Percentiles rank a stretch among this genome's conserved stretches.
These are phyloP conservation scores for Taxidea taxus DNA, from an alignment of 2,113 vertebrate species.

Conservation along the genomic window DNA sequence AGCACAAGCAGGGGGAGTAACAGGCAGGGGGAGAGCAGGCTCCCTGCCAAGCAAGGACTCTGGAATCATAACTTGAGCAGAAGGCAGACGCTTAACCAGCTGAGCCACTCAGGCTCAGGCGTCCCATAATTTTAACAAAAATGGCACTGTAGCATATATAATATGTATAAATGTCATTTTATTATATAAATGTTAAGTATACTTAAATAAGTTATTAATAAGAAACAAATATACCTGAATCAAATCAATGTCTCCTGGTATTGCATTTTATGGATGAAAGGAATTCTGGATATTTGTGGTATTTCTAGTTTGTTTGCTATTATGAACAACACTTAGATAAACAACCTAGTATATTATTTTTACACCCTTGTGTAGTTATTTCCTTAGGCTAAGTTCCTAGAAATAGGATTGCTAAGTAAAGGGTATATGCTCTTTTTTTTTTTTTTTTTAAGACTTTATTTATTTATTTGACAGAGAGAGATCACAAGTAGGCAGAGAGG, in stretches of 20 bases:
- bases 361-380: not conserved
- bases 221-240: not conserved
- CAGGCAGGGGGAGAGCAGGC: too few species aligned
- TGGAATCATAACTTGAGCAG: too few species aligned
- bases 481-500: too few species aligned
- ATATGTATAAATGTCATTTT: not conserved
- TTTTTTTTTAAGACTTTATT: not conserved
- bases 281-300: constrained; percentile 1
- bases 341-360: not conserved
- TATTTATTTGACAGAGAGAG: too few species aligned
- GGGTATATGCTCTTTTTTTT: not conserved
- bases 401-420: not conserved
- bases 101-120: too few species aligned
- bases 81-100: too few species aligned
- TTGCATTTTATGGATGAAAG: not conserved
- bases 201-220: not conserved
- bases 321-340: not conserved
- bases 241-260: not conserved
- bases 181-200: not conserved
- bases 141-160: not conserved
- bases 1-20: too few species aligned
- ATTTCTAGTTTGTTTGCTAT: not conserved
- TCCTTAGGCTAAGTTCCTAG: constrained; percentile 1
- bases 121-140: not conserved
- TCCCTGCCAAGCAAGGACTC: too few species aligned